Evolutionary conservation across 35 echinoderm and acorn worm genomes (phyloP).

Genomic region (Eucidaris tribuloides): DNA sequence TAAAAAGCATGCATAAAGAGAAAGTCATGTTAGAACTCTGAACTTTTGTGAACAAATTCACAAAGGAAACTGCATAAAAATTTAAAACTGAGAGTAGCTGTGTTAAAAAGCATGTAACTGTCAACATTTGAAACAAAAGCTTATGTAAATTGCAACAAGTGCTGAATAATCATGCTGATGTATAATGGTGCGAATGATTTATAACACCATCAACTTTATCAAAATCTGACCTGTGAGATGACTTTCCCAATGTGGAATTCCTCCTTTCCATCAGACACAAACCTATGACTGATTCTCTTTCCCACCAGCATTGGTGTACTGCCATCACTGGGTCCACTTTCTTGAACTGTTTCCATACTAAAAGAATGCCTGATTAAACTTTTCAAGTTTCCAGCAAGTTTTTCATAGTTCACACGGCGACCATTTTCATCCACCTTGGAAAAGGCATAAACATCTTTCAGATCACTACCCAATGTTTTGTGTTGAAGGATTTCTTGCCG

Average conservation of each 20-base stretch:
- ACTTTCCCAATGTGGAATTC: conserved; percentile 3
- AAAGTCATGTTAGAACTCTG: too few species aligned
- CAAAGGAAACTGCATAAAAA: too few species aligned
- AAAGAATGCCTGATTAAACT: neutral
- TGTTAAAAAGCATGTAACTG: too few species aligned
- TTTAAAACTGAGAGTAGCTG: too few species aligned
- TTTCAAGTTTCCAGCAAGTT: neutral
- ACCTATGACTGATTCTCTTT: neutral
- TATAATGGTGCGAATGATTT: too few species aligned
- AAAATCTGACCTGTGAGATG: conserved; percentile 25
- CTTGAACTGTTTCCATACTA: neutral
- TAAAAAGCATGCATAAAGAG: too few species aligned
- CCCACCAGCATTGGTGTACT: neutral
- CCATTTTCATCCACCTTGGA: neutral
- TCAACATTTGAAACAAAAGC: too few species aligned
- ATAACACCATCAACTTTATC: too few species aligned
- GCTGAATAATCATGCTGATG: too few species aligned
- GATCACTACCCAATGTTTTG: neutral
- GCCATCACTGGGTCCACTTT: neutral
- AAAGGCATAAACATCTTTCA: neutral
- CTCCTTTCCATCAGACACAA: neutral
- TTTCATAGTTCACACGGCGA: neutral
- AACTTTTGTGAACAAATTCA: too few species aligned
- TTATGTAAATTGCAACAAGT: too few species aligned
- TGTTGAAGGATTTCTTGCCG: neutral